These are phyloP conservation scores for Hippopotamyrus pictus DNA, from an alignment of 2,797 vertebrate genomes.

Conservation along the genomic window DNA sequence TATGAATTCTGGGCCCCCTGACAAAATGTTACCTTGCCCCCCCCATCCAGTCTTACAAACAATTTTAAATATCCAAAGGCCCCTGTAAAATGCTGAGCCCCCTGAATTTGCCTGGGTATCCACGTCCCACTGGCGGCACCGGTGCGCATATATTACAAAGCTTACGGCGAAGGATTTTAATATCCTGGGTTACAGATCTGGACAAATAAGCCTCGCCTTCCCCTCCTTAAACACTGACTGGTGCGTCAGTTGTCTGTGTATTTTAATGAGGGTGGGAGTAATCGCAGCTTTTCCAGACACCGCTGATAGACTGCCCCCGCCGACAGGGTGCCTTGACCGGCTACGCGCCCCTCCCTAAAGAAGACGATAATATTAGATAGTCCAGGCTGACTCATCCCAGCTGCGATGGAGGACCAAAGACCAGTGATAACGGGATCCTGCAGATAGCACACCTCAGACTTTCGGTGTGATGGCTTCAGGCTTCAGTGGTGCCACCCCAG, in stretches of 20 bases:
- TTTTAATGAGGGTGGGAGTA: slow-evolving; percentile 28
- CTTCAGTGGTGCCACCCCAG: not conserved
- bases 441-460: not conserved
- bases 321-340: slow-evolving; percentile 24
- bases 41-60: not conserved
- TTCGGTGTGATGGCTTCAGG: not conserved
- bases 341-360: slow-evolving; percentile 25
- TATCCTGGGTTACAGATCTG: slow-evolving; percentile 39
- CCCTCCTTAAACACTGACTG: slow-evolving; percentile 30
- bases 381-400: not conserved
- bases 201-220: slow-evolving; percentile 33
- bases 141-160: not conserved
- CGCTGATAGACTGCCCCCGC: slow-evolving; percentile 30
- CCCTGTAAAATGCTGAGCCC: not conserved
- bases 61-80: not conserved
- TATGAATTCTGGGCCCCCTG: not conserved
- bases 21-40: not conserved
- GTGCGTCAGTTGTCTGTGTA: slow-evolving; percentile 24
- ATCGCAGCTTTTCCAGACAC: slow-evolving; percentile 9
- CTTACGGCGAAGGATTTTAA: not conserved
- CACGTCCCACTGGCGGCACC: not conserved
- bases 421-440: not conserved
- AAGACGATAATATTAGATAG: not conserved
- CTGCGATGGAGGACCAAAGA: not conserved
- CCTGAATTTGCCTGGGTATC: not conserved